These are phyloP conservation scores for Dinomys branickii DNA, from an alignment of 2,113 vertebrate genomes.

Conservation along the genomic window DNA sequence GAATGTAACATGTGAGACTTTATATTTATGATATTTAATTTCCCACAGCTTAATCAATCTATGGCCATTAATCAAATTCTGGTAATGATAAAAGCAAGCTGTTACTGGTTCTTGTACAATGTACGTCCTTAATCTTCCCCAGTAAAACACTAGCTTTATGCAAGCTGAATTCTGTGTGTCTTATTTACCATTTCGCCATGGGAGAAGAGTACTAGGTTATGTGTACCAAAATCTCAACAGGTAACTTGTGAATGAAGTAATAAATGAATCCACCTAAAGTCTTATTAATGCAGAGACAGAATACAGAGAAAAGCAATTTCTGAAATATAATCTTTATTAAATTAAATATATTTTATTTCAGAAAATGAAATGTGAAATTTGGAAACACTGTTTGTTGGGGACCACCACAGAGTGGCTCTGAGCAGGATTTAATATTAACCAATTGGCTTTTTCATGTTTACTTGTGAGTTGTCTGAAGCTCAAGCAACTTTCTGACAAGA, in stretches of 20 bases:
- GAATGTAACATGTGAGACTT: not conserved
- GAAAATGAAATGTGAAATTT: not conserved
- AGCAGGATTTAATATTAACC: too few relatives aligned
- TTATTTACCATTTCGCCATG: not conserved
- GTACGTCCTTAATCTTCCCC: not conserved
- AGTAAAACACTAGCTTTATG: not conserved
- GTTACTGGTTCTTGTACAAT: not conserved
- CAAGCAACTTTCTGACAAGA: too few relatives aligned
- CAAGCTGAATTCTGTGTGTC: fast-evolving
- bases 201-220: not conserved
- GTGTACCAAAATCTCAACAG: not conserved
- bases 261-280: not conserved
- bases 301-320: not conserved
- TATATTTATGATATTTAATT: not conserved
- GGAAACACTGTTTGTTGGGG: too few relatives aligned
- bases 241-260: not conserved
- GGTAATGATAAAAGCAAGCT: not conserved
- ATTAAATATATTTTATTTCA: not conserved
- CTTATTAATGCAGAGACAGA: not conserved
- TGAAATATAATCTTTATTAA: not conserved
- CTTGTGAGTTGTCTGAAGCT: too few relatives aligned
- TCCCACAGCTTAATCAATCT: not conserved
- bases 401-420: too few relatives aligned
- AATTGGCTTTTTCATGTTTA: too few relatives aligned
- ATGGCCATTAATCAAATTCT: not conserved